These are phyloP conservation scores for Forbesichthys papilliferus DNA, from an alignment of 2,113 vertebrate genomes.

Conservation along the genomic window DNA sequence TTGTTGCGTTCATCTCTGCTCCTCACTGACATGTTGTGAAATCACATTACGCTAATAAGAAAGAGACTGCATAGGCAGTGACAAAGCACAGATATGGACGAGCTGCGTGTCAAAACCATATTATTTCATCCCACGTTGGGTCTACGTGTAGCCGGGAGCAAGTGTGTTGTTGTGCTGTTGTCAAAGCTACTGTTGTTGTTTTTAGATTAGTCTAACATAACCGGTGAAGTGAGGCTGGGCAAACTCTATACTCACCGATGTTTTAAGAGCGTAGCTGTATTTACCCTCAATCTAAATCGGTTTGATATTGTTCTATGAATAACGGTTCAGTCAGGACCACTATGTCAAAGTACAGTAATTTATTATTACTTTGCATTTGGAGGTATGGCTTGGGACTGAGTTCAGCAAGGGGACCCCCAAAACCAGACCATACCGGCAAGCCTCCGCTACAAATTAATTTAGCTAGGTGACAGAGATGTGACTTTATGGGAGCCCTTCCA, in stretches of 20 bases:
- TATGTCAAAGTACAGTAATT: too few relatives aligned
- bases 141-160: conserved; percentile 26
- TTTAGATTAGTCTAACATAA: conserved; percentile 5
- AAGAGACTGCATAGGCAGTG: conserved; percentile 85
- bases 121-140: conserved; percentile 61
- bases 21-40: conserved; percentile 75
- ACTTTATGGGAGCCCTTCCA: too few relatives aligned
- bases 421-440: too few relatives aligned
- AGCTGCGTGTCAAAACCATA: conserved; percentile 84
- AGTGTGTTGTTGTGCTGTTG: conserved; percentile 13
- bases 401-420: too few relatives aligned
- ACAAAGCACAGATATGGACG: conserved; percentile 82
- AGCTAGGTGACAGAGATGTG: too few relatives aligned
- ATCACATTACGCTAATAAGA: conserved; percentile 87
- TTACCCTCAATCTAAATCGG: not conserved
- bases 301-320: not conserved
- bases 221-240: not conserved
- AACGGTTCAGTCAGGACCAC: not conserved
- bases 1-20: conserved; percentile 61
- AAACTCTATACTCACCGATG: not conserved
- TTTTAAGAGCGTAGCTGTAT: not conserved
- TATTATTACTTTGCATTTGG: too few relatives aligned
- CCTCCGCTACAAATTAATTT: too few relatives aligned
- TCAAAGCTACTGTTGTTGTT: conserved; percentile 23
- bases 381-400: too few relatives aligned